A percentile compares a stretch with the other conserved stretches of the same genome.
Evolutionary conservation across 2,797 vertebrate genomes (phyloP).

Genomic region (Myotis vivesi): DNA sequence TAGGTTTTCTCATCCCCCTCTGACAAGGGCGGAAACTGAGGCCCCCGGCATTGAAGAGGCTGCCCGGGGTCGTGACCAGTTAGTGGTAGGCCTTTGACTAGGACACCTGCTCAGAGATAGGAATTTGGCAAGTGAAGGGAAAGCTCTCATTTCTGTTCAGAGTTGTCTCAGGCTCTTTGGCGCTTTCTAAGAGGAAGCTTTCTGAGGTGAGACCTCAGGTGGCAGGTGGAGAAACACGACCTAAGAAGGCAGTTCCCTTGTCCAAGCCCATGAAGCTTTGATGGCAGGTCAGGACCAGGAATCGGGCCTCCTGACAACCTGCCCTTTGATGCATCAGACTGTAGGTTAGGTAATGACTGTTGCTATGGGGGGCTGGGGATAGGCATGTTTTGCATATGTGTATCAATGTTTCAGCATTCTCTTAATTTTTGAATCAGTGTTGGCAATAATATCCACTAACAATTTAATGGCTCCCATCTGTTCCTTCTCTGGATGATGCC

Average conservation of each 20-base stretch:
- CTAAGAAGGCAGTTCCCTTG: not conserved
- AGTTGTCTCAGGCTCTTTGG: not conserved
- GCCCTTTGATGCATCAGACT: not conserved
- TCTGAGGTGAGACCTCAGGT: not conserved
- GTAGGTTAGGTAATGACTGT: not conserved
- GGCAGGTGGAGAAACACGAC: not conserved
- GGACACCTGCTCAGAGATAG: not conserved
- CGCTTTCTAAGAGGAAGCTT: not conserved
- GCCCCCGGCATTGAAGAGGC: not conserved
- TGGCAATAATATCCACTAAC: not conserved
- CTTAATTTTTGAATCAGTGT: not conserved
- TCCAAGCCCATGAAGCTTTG: not conserved
- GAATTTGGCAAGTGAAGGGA: not conserved
- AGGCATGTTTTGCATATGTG: not conserved
- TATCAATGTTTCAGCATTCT: not conserved
- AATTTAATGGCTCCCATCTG: not conserved
- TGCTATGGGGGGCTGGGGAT: no score
- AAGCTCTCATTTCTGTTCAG: not conserved
- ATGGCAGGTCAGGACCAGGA: not conserved
- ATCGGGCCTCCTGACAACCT: not conserved
- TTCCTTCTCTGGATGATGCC: not conserved
- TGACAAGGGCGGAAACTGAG: not conserved
- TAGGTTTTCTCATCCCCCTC: not conserved
- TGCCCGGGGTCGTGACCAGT: not conserved
- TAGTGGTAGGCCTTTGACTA: not conserved